phyloP scores from a whole-genome alignment of 2,888 invertebrate genomes.

The Dryadula phaetusa region DNA sequence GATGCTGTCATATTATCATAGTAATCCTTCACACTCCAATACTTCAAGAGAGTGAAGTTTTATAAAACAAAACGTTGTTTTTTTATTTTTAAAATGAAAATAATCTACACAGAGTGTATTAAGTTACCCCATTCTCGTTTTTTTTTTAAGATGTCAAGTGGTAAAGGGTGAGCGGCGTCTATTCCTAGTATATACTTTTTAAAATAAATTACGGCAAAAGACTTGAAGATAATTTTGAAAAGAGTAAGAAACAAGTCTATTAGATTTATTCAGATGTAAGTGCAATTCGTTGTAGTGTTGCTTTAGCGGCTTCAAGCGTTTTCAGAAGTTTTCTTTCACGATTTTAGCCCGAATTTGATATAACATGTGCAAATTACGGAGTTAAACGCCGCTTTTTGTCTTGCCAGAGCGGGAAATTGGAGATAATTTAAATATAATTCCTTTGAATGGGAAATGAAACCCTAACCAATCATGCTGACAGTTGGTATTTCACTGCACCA shows the following conservation, averaged over 20 bases:
- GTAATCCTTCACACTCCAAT: conserved; percentile 1
- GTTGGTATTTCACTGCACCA: too few relatives aligned
- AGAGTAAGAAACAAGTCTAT: neutral
- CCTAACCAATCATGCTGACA: too few relatives aligned
- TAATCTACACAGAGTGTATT: conserved; percentile 14
- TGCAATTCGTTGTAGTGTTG: too few relatives aligned
- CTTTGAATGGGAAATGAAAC: too few relatives aligned
- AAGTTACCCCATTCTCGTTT: conserved; percentile 16
- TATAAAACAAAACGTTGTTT: neutral
- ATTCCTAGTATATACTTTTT: conserved; percentile 1
- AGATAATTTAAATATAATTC: too few relatives aligned
- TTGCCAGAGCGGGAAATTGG: too few relatives aligned
- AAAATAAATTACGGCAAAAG: neutral
- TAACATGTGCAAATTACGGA: too few relatives aligned
- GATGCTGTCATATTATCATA: neutral
- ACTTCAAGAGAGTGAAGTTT: neutral
- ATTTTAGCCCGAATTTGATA: too few relatives aligned
- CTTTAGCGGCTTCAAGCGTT: too few relatives aligned
- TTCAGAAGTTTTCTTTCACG: too few relatives aligned
- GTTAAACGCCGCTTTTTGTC: too few relatives aligned
- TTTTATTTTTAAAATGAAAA: conserved; percentile 14
- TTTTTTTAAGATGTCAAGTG: conserved; percentile 11
- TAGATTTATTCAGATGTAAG: too few relatives aligned
- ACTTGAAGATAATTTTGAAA: neutral
- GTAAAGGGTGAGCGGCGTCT: conserved; percentile 13